These are phyloP conservation scores for Anodontia alba DNA, from an alignment of 2,888 invertebrate species.

Conservation along the genomic window DNA sequence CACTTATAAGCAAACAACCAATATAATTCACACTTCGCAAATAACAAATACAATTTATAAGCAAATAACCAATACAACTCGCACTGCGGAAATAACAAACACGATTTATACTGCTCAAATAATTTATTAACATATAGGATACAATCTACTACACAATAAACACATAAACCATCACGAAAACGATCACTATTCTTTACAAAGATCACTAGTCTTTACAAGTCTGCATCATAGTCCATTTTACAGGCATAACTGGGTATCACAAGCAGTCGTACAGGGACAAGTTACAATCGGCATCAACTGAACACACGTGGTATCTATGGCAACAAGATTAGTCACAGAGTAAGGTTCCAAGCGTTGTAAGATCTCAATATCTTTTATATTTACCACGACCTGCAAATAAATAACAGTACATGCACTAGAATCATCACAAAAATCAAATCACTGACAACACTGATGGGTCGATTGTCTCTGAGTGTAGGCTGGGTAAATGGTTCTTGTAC, in stretches of 20 bases:
- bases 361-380: not conserved
- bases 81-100: no score
- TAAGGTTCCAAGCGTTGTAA: not conserved
- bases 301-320: not conserved
- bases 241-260: not conserved
- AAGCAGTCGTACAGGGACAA: not conserved
- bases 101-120: no score
- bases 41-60: no score
- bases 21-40: no score
- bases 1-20: no score
- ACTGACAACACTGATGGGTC: not conserved
- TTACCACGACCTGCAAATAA: not conserved
- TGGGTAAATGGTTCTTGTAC: no score
- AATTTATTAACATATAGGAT: no score
- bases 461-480: no score
- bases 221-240: not conserved
- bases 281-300: not conserved
- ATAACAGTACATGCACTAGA: not conserved
- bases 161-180: no score
- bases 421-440: not conserved
- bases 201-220: not conserved
- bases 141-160: no score
- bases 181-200: no score
- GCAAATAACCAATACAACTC: no score
- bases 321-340: not conserved